These are phyloP conservation scores for Scalopus aquaticus DNA, from an alignment of 2,113 vertebrate species.

Conservation along the genomic window DNA sequence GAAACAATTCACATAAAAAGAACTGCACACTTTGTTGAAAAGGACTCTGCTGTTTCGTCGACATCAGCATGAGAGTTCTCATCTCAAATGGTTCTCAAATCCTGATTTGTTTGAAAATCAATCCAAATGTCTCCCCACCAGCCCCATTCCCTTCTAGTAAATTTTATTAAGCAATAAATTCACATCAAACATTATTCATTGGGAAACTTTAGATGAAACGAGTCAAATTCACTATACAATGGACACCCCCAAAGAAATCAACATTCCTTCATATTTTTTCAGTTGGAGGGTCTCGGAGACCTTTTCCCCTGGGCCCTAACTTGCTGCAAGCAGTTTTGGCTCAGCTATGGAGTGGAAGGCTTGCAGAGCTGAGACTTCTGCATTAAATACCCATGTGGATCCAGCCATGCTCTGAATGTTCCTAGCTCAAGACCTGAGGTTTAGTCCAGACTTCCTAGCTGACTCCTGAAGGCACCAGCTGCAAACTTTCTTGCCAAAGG, in stretches of 20 bases:
- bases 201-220: slow-evolving; percentile 43
- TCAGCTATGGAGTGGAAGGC: neutral
- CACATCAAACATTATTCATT: slow-evolving; percentile 57
- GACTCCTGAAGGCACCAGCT: neutral
- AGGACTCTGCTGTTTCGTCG: neutral
- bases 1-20: neutral
- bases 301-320: neutral
- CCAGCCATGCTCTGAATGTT: neutral
- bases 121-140: slow-evolving; percentile 43
- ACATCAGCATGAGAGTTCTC: neutral
- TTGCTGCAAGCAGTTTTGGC: neutral
- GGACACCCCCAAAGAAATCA: neutral
- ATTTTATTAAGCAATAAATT: slow-evolving; percentile 70
- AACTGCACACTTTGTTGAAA: neutral
- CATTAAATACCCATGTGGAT: neutral
- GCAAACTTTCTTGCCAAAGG: neutral
- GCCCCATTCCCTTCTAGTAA: slow-evolving; percentile 14
- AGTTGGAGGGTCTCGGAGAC: neutral
- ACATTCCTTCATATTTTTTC: neutral
- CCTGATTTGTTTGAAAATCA: slow-evolving; percentile 50
- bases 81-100: slow-evolving; percentile 36
- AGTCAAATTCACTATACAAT: neutral
- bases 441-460: neutral
- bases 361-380: neutral
- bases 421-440: neutral